Conservation (phyloP, 2,113 vertebrate genomes). For the Nannospalax galili region DNA sequence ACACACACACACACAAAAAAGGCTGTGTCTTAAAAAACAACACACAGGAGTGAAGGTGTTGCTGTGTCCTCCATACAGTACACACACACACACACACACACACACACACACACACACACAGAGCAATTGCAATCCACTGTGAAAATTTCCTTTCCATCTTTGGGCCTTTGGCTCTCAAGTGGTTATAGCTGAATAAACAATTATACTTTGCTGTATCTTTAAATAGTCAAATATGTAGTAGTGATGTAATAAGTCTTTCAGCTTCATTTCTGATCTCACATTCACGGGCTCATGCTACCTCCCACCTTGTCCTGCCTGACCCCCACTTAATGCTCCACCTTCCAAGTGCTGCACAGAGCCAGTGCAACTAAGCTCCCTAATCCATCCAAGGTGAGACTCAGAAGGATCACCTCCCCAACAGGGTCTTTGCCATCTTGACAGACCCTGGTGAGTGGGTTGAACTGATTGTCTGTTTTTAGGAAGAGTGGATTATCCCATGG, state of each 20-base stretch:
- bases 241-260: background rate
- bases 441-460: background rate
- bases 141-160: background rate
- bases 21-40: too few species aligned
- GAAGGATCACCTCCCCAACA: background rate
- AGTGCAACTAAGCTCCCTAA: background rate
- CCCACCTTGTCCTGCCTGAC: background rate
- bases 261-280: background rate
- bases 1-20: background rate
- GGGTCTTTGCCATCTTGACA: background rate
- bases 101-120: background rate
- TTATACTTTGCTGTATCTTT: background rate
- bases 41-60: too few species aligned
- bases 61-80: too few species aligned
- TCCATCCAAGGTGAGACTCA: background rate
- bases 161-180: background rate
- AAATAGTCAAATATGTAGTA: constrained; percentile 6
- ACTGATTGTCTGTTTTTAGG: background rate
- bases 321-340: background rate
- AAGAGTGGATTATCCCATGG: background rate
- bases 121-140: background rate
- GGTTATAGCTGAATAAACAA: constrained; percentile 9
- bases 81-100: background rate
- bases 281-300: background rate
- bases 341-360: background rate